Evolutionary conservation across 2,888 invertebrate species (phyloP).

Genomic region (Coelogynopora nodosa): DNA sequence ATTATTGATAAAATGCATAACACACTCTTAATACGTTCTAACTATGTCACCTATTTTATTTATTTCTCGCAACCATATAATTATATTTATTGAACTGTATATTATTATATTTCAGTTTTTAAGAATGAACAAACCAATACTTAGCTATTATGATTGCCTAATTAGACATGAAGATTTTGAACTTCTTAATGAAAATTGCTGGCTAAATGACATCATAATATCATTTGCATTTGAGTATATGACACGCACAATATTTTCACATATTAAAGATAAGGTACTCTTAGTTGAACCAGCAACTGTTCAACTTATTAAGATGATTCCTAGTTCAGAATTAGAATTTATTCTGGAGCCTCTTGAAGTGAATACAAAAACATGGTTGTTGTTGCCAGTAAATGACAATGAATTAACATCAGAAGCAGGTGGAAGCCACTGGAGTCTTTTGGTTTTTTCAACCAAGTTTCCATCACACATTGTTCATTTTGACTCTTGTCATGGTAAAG

Average conservation of each 20-base stretch:
- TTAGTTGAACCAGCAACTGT: not conserved
- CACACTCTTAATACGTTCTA: too few relatives aligned
- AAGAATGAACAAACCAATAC: not conserved
- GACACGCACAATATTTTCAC: not conserved
- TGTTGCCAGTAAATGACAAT: not conserved
- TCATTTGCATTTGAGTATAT: slow-evolving; percentile 12
- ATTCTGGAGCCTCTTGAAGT: slow-evolving; percentile 7
- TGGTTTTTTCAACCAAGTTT: not conserved
- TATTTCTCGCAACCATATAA: too few relatives aligned
- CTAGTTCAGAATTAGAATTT: not conserved
- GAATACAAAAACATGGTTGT: not conserved
- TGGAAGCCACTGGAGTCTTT: not conserved
- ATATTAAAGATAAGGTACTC: not conserved
- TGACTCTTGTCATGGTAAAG: not conserved
- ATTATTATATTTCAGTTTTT: too few relatives aligned
- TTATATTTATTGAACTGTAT: too few relatives aligned
- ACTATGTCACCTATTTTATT: too few relatives aligned
- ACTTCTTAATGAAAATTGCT: not conserved
- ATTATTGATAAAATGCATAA: too few relatives aligned
- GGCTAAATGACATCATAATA: slow-evolving; percentile 1
- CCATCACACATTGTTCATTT: not conserved
- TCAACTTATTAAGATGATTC: not conserved
- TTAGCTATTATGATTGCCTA: slow-evolving; percentile 18
- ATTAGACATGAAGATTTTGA: not conserved
- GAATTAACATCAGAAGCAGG: not conserved